Evolutionary conservation across 2,797 vertebrate species (phyloP).

Genomic region (Crocodylus rhombifer): DNA sequence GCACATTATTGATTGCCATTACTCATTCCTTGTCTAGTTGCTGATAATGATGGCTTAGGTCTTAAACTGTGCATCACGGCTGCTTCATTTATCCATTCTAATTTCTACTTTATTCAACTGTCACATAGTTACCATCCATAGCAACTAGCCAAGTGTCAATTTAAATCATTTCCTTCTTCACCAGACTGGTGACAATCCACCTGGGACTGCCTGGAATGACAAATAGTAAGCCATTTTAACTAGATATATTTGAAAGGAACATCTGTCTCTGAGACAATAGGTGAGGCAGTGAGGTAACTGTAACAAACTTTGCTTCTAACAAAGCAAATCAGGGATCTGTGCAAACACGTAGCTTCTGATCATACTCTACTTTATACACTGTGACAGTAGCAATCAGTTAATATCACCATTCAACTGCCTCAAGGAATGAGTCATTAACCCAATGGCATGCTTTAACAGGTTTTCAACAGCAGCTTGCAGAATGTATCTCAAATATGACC

Average conservation of each 20-base stretch:
- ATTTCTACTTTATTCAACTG: neutral
- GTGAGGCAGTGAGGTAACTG: rapidly evolving
- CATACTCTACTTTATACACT: rapidly evolving
- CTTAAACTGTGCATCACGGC: neutral
- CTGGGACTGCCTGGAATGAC: neutral
- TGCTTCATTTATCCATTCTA: slow-evolving; percentile 11
- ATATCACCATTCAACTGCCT: neutral
- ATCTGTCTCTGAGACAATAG: slow-evolving; percentile 10
- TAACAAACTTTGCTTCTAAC: neutral
- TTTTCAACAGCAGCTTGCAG: neutral
- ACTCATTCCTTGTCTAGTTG: neutral
- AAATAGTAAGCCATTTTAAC: rapidly evolving
- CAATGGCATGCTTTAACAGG: neutral
- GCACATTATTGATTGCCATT: rapidly evolving
- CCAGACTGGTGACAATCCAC: neutral
- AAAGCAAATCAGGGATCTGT: rapidly evolving
- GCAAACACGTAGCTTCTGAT: neutral
- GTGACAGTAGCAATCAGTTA: neutral
- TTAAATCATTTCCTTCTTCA: neutral
- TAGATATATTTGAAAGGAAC: neutral
- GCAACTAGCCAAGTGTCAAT: neutral
- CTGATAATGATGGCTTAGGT: no score
- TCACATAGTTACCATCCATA: neutral
- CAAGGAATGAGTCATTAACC: neutral
- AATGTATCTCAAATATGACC: neutral